Percentiles rank a stretch among this genome's conserved stretches.
These are phyloP conservation scores for Pontoporia blainvillei DNA, from an alignment of 2,113 vertebrate genomes.

Conservation along the genomic window DNA sequence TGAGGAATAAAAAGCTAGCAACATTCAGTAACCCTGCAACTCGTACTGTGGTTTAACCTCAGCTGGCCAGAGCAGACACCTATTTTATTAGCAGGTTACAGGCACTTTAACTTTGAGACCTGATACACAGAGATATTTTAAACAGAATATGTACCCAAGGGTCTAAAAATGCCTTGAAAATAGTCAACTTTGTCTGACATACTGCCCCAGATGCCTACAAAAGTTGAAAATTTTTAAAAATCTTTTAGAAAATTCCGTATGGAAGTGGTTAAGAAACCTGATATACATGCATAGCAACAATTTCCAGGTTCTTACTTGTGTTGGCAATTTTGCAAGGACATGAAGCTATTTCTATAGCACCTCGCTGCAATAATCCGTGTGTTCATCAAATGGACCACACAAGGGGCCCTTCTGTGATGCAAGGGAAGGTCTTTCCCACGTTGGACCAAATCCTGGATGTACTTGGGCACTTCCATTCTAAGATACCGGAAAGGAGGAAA, in stretches of 20 bases:
- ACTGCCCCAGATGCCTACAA: background rate
- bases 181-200: background rate
- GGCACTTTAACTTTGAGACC: background rate
- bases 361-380: background rate
- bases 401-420: background rate
- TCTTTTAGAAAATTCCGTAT: background rate
- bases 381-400: slow-evolving; percentile 11
- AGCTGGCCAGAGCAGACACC: too few relatives aligned
- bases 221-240: background rate
- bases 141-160: background rate
- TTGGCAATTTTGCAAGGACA: slow-evolving; percentile 59
- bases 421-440: slow-evolving; percentile 1
- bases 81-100: background rate
- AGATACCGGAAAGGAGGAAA: background rate
- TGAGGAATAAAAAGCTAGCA: background rate
- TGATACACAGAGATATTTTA: background rate
- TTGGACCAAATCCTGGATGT: background rate
- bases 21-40: background rate
- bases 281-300: slow-evolving; percentile 34
- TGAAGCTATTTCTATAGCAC: slow-evolving; percentile 33
- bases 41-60: background rate
- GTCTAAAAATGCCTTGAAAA: background rate
- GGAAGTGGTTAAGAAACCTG: slow-evolving; percentile 40
- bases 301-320: slow-evolving; percentile 47
- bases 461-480: background rate